A percentile compares a stretch with the other conserved stretches of the same genome.
Conservation (phyloP, 2,113 vertebrate genomes). For the Barbus barbus region DNA sequence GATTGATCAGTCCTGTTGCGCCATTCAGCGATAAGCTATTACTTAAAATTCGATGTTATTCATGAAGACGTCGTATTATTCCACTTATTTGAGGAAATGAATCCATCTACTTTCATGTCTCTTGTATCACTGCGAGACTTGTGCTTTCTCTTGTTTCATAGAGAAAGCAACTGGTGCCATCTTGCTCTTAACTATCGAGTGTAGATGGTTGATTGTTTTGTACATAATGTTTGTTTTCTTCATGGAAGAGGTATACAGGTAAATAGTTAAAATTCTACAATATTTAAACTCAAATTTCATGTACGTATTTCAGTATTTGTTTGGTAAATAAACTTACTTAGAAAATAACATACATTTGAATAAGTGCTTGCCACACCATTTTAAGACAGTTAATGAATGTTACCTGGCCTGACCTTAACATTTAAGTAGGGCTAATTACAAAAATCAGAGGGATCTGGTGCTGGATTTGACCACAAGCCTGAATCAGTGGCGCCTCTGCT, state of each 20-base stretch:
- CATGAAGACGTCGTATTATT: too few relatives aligned
- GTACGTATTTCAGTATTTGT: background rate
- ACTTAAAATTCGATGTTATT: too few relatives aligned
- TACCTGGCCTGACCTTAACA: background rate
- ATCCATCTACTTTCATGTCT: too few relatives aligned
- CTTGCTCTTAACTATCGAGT: too few relatives aligned
- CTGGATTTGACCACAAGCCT: background rate
- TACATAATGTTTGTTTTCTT: background rate
- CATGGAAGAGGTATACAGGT: background rate
- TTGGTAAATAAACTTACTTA: too few relatives aligned
- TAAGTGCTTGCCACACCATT: background rate
- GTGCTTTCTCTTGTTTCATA: too few relatives aligned
- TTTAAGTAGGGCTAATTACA: background rate
- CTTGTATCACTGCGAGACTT: too few relatives aligned
- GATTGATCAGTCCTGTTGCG: too few relatives aligned
- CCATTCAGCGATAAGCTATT: too few relatives aligned
- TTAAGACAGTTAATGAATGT: background rate
- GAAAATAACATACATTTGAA: background rate
- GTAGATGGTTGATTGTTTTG: too few relatives aligned
- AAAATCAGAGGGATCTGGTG: background rate
- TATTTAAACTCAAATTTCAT: background rate
- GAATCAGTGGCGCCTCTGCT: background rate
- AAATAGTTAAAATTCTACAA: background rate
- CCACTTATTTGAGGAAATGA: too few relatives aligned
- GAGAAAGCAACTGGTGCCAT: too few relatives aligned